Conservation (phyloP, 2,797 vertebrate genomes). For the Paramormyrops hopkinsi region DNA sequence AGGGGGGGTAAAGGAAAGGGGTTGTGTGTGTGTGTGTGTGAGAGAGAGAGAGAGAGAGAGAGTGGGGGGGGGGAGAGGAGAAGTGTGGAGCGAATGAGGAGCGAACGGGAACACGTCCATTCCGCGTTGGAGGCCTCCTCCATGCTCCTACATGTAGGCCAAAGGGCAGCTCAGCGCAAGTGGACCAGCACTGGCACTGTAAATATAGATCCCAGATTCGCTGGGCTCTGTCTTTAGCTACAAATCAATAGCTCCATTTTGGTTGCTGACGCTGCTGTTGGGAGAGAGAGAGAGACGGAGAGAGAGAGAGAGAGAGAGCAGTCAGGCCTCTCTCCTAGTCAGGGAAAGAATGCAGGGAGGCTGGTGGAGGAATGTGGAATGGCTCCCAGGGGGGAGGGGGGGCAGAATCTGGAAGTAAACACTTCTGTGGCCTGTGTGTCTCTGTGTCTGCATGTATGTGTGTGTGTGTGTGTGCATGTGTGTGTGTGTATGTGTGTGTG, state of each 20-base stretch:
- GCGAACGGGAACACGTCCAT: conserved; percentile 4
- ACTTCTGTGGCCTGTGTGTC: conserved; percentile 21
- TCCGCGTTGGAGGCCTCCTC: conserved; percentile 19
- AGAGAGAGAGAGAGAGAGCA: conserved; percentile 34
- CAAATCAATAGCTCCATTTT: conserved; percentile 30
- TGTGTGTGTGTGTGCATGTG: background rate
- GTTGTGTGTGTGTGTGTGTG: background rate
- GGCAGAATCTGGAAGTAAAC: conserved; percentile 49
- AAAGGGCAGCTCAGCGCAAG: conserved; percentile 25
- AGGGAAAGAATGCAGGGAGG: conserved; percentile 51
- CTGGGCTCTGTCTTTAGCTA: conserved; percentile 18
- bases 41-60: background rate
- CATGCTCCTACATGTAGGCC: conserved; percentile 26
- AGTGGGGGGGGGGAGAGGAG: background rate
- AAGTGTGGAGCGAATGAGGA: background rate
- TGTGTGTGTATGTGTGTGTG: background rate
- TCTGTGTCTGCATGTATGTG: background rate
- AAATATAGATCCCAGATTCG: conserved; percentile 15
- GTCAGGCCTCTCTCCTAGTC: conserved; percentile 42
- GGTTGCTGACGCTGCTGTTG: conserved; percentile 31
- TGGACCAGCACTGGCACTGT: conserved; percentile 9
- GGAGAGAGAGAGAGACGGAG: conserved; percentile 19
- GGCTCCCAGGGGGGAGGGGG: conserved; percentile 36
- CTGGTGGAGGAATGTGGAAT: conserved; percentile 53
- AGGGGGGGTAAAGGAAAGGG: background rate